Evolutionary conservation across 2,888 invertebrate genomes (phyloP).

Genomic region (Athalia cordata): DNA sequence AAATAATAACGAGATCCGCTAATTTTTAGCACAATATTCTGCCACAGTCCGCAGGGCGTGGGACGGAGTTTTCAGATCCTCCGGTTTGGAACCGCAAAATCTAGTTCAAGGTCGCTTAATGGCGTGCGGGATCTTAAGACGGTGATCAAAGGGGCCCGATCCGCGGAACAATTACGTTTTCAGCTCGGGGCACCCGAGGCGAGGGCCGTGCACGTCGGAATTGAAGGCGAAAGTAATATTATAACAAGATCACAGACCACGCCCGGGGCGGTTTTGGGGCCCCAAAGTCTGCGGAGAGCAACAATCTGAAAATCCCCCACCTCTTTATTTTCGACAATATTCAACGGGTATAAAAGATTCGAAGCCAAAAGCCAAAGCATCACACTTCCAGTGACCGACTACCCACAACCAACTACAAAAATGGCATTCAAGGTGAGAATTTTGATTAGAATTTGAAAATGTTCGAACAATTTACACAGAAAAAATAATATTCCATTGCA

Average conservation of each 20-base stretch:
- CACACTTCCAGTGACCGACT: slow-evolving; percentile 40
- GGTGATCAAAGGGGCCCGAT: background rate
- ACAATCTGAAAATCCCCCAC: slow-evolving; percentile 46
- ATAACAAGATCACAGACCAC: background rate
- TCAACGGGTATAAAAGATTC: slow-evolving; percentile 62
- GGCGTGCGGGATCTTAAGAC: slow-evolving; percentile 1
- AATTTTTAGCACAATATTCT: no score
- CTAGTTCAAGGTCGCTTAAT: slow-evolving; percentile 34
- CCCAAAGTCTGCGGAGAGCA: slow-evolving; percentile 19
- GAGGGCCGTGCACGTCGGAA: slow-evolving; percentile 19
- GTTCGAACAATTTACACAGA: slow-evolving; percentile 12
- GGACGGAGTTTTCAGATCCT: no score
- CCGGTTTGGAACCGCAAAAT: background rate
- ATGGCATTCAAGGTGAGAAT: slow-evolving; percentile 54
- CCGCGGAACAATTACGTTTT: slow-evolving; percentile 34
- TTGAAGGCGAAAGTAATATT: slow-evolving; percentile 24
- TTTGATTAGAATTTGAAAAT: background rate
- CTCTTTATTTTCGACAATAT: slow-evolving; percentile 54
- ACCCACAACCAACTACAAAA: slow-evolving; percentile 47
- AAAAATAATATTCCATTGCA: slow-evolving; percentile 49
- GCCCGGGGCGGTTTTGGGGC: slow-evolving; percentile 23
- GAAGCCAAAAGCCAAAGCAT: slow-evolving; percentile 46
- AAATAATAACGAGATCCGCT: no score
- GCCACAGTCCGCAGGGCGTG: no score
- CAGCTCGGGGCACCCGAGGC: slow-evolving; percentile 15